These are phyloP conservation scores for Dynastes grantii DNA, from an alignment of 2,888 invertebrate species.

Conservation along the genomic window DNA sequence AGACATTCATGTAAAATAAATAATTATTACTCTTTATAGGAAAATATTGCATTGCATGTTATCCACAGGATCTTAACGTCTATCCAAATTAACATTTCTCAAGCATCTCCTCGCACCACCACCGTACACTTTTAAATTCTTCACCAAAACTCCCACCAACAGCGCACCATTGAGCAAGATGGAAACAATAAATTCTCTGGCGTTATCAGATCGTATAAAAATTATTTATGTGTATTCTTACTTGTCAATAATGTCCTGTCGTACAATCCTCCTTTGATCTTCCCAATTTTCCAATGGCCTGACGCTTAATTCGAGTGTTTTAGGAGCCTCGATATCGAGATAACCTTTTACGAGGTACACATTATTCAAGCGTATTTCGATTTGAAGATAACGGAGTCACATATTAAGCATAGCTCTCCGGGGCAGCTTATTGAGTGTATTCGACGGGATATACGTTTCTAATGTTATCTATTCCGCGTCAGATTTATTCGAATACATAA, in stretches of 20 bases:
- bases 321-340: slow-evolving; percentile 19
- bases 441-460: neutral
- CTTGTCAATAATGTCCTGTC: slow-evolving; percentile 24
- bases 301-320: slow-evolving; percentile 17
- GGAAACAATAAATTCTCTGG: slow-evolving; percentile 10
- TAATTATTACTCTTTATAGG: too few species aligned
- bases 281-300: neutral
- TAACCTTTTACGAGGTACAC: slow-evolving; percentile 60
- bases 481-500: slow-evolving; percentile 18
- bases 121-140: slow-evolving; percentile 1
- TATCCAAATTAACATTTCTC: slow-evolving; percentile 5
- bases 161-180: neutral
- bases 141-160: neutral
- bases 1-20: too few species aligned
- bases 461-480: slow-evolving; percentile 11
- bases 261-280: slow-evolving; percentile 7
- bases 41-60: too few species aligned
- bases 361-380: slow-evolving; percentile 60
- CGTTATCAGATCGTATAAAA: slow-evolving; percentile 29
- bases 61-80: neutral
- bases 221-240: slow-evolving; percentile 10
- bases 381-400: slow-evolving; percentile 18
- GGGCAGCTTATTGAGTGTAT: neutral
- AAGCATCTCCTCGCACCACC: neutral
- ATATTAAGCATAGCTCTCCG: slow-evolving; percentile 12